Conservation (phyloP, 2,797 vertebrate species). For the Premnoplex brunnescens region DNA sequence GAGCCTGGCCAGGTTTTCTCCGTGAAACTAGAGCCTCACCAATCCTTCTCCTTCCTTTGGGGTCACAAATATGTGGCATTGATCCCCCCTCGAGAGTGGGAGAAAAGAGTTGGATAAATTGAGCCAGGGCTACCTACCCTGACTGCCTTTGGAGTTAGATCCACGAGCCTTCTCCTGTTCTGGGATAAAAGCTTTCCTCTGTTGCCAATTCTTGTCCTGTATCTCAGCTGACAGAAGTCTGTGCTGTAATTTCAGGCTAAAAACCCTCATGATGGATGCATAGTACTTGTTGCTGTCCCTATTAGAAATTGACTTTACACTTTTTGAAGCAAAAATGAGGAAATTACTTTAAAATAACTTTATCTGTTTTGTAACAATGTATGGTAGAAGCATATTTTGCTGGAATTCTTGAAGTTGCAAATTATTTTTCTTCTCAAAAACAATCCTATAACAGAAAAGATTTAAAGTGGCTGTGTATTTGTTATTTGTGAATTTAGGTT, state of each 20-base stretch:
- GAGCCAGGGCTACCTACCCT: neutral
- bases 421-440: neutral
- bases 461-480: neutral
- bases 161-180: neutral
- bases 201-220: neutral
- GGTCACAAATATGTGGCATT: constrained; percentile 17
- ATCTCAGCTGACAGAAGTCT: neutral
- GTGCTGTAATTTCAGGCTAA: neutral
- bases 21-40: neutral
- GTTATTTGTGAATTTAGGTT: neutral
- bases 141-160: neutral
- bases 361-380: neutral
- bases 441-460: neutral
- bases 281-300: neutral
- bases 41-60: constrained; percentile 1
- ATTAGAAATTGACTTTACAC: neutral
- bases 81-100: constrained; percentile 18
- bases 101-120: neutral
- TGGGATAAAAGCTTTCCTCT: neutral
- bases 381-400: neutral
- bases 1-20: neutral
- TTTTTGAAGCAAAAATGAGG: neutral
- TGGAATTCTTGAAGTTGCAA: neutral
- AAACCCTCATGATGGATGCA: neutral
- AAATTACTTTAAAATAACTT: neutral